These are phyloP conservation scores for Phoebastria nigripes DNA, from an alignment of 2,797 vertebrate genomes.

Conservation along the genomic window DNA sequence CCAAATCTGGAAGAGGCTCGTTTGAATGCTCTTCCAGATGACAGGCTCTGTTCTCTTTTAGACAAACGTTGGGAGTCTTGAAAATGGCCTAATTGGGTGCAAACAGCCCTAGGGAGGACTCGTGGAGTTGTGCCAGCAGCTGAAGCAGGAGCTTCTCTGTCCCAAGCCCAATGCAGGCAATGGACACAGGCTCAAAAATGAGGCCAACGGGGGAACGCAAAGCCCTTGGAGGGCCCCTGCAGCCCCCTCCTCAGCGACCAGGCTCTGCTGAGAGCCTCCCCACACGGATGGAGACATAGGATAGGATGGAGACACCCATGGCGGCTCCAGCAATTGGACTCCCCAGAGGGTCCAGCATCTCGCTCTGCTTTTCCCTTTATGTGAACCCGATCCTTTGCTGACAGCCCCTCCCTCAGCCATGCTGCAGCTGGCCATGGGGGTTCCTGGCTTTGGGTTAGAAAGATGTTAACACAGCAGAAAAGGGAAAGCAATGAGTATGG, in stretches of 20 bases:
- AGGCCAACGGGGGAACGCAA: not conserved
- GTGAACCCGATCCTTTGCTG: not conserved
- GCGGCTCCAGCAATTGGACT: not conserved
- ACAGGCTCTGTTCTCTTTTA: not conserved
- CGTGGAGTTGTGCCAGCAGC: not conserved
- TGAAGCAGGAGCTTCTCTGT: not conserved
- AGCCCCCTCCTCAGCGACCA: not conserved
- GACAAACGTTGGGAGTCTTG: not conserved
- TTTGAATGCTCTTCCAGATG: not conserved
- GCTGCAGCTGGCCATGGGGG: not conserved
- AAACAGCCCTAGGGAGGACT: not conserved
- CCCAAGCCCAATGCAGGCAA: not conserved
- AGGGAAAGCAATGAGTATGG: not conserved
- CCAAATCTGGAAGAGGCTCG: not conserved
- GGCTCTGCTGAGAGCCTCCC: not conserved
- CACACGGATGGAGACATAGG: fast-evolving
- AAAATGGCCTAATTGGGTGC: not conserved
- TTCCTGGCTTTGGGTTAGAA: not conserved
- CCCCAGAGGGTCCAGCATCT: not conserved
- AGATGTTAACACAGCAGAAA: not conserved
- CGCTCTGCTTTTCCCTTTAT: not conserved
- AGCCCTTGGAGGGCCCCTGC: not conserved
- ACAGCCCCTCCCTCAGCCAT: not conserved
- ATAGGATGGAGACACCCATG: not conserved
- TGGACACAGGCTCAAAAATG: not conserved